These are phyloP conservation scores for Pristionchus entomophagus DNA, from an alignment of 2,888 invertebrate species.

Conservation along the genomic window DNA sequence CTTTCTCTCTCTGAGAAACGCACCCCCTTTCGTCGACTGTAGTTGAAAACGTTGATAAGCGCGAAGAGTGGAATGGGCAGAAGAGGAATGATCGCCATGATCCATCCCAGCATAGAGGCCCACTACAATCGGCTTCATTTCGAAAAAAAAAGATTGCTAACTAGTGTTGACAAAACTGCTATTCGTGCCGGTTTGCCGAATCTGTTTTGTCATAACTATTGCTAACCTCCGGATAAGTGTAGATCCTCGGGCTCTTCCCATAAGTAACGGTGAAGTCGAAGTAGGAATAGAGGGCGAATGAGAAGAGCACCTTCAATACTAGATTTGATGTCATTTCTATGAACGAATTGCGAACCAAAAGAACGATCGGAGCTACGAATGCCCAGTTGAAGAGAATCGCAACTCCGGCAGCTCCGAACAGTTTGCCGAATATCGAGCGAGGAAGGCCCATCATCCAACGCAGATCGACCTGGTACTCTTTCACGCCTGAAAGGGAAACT, in stretches of 20 bases:
- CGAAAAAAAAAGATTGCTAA: too few species aligned
- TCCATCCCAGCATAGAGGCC: slow-evolving; percentile 40
- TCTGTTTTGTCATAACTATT: not conserved
- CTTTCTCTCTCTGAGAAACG: not conserved
- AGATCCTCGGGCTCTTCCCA: slow-evolving; percentile 6
- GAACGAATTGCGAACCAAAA: not conserved
- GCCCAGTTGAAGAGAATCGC: slow-evolving; percentile 16
- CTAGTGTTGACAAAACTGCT: too few species aligned
- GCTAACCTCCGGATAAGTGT: slow-evolving; percentile 16
- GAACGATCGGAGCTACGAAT: slow-evolving; percentile 3
- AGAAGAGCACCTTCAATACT: slow-evolving; percentile 19
- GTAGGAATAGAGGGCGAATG: slow-evolving; percentile 15
- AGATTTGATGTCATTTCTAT: too few species aligned
- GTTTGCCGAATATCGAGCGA: not conserved
- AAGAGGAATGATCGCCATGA: slow-evolving; percentile 27
- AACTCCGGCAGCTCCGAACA: slow-evolving; percentile 28
- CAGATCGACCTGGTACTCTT: slow-evolving; percentile 26
- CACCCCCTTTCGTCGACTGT: slow-evolving; percentile 29
- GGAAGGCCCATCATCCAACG: slow-evolving; percentile 47
- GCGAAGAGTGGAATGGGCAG: slow-evolving; percentile 33
- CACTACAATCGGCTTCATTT: not conserved
- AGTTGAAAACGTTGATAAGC: slow-evolving; percentile 9
- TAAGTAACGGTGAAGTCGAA: slow-evolving; percentile 41
- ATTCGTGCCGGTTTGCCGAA: too few species aligned
- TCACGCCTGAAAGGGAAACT: not conserved